Evolutionary conservation across 64 coral and sea anemone species (phyloP), one percentile per base, ranked within the genome.

Genomic region (Montipora efflorescens): DNA sequence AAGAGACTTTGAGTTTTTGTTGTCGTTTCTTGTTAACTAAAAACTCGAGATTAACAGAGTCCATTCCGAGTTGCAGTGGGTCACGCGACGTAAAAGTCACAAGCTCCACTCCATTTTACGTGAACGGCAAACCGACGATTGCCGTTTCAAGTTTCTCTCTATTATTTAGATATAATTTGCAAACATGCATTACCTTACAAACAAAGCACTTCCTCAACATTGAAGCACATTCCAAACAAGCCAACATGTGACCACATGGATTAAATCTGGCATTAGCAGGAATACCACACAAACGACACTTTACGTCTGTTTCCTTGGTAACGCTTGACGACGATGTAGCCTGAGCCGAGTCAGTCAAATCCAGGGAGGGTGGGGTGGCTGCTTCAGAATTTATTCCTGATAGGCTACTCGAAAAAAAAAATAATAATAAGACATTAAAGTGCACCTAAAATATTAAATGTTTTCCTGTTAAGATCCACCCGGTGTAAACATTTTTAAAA

Each of bases 161-260:
- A 36, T 36, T 36, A 36, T 36, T 36, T 36, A 36, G 2, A 36
- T 36, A 36, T 36, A 36, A 36, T 36, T 36, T 36, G 36, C 1
- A 36, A 48, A 87, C 12, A 6, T 25, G 48, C 61, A 23, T 90
- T 93, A 93, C 92, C 92, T 88, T 93, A 44, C 92, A 93, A 55
- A 68, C 44, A 51, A 78, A 88, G 59, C 92, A 93, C 48, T 72
- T 82, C 47, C 79, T 93, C 2, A 93, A 57, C 92, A 93, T 88
- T 25, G 85, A n/a, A 47, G 83, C 73, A 10, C 92, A 93, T 5
- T 75, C 84, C n/a, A 79, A 43, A 21, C 92, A 93, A 20, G 78
- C 92, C 1, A 93, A 64, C 45, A 77, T 44, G 84, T 93, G 92
- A 79, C 92, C 92, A 93, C 92, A 93, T 8, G 92, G 92, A 48